phyloP scores from a whole-genome alignment of 2,113 vertebrate genomes.

The Saccopteryx bilineata region DNA sequence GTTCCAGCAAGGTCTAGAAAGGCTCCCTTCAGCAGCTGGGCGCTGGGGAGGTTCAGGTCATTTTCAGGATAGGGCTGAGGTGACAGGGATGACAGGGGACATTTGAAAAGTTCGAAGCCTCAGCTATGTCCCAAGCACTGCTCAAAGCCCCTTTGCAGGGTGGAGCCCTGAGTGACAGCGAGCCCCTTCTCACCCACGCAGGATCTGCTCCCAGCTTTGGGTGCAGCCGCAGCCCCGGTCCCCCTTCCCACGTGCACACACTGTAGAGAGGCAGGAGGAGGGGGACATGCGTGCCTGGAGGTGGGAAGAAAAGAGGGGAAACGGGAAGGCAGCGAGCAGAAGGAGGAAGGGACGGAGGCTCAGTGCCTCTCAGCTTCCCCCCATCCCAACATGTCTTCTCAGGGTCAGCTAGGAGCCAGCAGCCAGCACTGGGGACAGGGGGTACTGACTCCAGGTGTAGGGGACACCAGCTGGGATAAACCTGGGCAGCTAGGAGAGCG shows the following conservation, averaged over 20 bases:
- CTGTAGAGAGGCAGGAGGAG: neutral
- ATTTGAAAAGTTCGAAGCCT: constrained; percentile 28
- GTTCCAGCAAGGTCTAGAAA: constrained; percentile 27
- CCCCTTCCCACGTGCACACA: neutral
- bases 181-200: neutral
- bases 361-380: neutral
- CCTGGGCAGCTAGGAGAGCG: neutral
- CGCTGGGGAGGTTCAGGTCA: neutral
- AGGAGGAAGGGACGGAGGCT: neutral
- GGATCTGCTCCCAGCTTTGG: neutral
- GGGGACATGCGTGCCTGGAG: neutral
- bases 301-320: neutral
- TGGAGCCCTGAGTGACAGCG: neutral
- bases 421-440: neutral
- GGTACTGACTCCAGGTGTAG: neutral
- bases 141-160: neutral
- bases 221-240: neutral
- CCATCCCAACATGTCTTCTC: neutral
- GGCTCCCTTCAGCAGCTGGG: neutral
- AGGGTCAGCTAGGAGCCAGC: neutral
- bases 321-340: neutral
- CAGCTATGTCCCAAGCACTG: neutral
- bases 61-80: constrained; percentile 9
- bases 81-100: neutral
- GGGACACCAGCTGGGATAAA: neutral